Conservation (phyloP, 2,113 vertebrate genomes). For the Etia nguti region DNA sequence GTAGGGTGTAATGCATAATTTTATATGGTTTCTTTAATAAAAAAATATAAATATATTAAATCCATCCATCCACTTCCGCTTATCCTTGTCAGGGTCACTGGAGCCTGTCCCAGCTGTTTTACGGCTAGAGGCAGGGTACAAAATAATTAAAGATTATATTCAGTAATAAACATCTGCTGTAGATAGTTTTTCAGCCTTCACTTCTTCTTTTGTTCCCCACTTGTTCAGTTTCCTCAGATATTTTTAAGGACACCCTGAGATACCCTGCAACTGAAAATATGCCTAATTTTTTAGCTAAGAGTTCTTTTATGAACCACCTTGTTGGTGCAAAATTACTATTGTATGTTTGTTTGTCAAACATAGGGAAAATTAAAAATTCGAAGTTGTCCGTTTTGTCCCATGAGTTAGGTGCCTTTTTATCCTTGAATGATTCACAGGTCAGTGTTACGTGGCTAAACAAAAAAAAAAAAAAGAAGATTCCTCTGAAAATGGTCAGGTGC, state of each 20-base stretch:
- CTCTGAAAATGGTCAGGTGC: neutral
- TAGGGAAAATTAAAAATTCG: neutral
- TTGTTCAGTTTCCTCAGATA: neutral
- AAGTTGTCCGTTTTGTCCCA: neutral
- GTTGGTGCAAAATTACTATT: neutral
- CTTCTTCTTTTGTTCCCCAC: neutral
- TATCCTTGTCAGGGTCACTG: neutral
- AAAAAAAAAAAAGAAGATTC: neutral
- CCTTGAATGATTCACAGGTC: neutral
- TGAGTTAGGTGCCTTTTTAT: neutral
- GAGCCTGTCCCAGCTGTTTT: neutral
- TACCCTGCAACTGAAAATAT: neutral
- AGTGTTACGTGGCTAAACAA: neutral
- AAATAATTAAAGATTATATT: neutral
- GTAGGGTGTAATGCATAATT: too few relatives aligned
- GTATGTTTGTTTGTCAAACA: neutral
- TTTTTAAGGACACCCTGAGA: neutral
- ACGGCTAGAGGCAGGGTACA: neutral
- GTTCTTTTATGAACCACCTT: neutral
- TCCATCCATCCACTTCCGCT: neutral
- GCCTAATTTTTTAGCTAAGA: neutral
- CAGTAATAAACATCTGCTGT: neutral
- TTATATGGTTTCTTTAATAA: too few relatives aligned
- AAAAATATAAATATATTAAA: too few relatives aligned
- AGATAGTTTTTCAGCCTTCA: neutral